Evolutionary conservation across 2,888 invertebrate genomes (phyloP).

Genomic region (Arenicola marina): DNA sequence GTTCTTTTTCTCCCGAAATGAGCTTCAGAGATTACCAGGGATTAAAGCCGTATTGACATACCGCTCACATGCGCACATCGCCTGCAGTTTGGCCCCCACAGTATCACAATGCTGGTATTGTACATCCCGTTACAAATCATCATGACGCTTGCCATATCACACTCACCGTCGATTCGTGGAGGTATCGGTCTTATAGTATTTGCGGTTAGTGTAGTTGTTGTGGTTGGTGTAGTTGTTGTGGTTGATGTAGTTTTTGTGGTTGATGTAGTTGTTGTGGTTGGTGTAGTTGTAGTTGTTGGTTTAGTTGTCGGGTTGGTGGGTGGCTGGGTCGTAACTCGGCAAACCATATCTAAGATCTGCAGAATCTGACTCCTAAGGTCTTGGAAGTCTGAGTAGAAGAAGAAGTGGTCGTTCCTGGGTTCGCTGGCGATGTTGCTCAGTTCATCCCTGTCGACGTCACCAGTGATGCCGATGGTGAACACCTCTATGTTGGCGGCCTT

Average conservation of each 20-base stretch:
- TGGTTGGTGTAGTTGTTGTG: neutral
- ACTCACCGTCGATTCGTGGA: no score
- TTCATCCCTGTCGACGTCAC: neutral
- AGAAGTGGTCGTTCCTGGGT: neutral
- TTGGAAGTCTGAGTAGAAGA: neutral
- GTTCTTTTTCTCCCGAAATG: no score
- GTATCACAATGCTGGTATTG: no score
- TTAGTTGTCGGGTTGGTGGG: neutral
- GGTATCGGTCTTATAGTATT: no score
- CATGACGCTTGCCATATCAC: no score
- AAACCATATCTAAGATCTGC: neutral
- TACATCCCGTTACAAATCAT: no score
- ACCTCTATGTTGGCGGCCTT: neutral
- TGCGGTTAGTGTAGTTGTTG: neutral
- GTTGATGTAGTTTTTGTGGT: neutral
- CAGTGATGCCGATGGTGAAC: slow-evolving; percentile 1
- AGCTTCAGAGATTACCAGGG: no score
- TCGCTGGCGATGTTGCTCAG: neutral
- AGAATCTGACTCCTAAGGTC: neutral
- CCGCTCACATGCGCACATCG: no score
- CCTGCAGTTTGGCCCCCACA: no score
- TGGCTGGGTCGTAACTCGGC: neutral
- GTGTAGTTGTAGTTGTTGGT: neutral
- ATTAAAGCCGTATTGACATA: no score
- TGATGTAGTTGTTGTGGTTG: neutral